Evolutionary conservation across 2,113 vertebrate species (phyloP).

Genomic region (Leucoraja erinaceus): DNA sequence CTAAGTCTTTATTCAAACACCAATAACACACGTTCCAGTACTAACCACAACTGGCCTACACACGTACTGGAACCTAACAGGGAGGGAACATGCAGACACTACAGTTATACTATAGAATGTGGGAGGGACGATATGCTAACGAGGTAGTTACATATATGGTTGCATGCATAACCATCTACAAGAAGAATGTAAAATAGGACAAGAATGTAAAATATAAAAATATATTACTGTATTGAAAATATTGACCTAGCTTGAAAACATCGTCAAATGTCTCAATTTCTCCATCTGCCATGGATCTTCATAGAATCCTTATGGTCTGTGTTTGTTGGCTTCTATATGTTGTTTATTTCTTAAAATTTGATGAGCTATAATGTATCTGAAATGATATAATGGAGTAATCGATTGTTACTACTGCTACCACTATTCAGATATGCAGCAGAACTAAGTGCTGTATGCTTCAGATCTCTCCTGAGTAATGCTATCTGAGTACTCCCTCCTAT

Average conservation of each 20-base stretch:
- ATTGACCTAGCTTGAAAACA: background rate
- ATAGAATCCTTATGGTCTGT: background rate
- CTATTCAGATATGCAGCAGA: background rate
- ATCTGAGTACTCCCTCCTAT: too few species aligned
- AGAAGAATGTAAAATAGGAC: background rate
- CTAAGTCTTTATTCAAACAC: too few species aligned
- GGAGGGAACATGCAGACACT: too few species aligned
- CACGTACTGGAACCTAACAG: too few species aligned
- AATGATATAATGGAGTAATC: background rate
- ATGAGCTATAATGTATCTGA: background rate
- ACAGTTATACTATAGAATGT: too few species aligned
- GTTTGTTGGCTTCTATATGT: background rate
- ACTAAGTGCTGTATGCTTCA: background rate
- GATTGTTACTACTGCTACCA: background rate
- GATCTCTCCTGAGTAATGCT: background rate
- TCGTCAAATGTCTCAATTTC: background rate
- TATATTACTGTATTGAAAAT: background rate
- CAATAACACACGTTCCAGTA: too few species aligned
- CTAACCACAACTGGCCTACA: too few species aligned
- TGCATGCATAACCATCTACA: too few species aligned
- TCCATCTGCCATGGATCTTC: too few species aligned
- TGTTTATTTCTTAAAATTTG: background rate
- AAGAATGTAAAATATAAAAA: background rate
- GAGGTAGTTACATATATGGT: too few species aligned
- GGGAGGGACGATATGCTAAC: too few species aligned